Evolutionary conservation across 2,113 vertebrate genomes (phyloP), one percentile per base, ranked within the genome.

Genomic region (Stictonetta naevosa): DNA sequence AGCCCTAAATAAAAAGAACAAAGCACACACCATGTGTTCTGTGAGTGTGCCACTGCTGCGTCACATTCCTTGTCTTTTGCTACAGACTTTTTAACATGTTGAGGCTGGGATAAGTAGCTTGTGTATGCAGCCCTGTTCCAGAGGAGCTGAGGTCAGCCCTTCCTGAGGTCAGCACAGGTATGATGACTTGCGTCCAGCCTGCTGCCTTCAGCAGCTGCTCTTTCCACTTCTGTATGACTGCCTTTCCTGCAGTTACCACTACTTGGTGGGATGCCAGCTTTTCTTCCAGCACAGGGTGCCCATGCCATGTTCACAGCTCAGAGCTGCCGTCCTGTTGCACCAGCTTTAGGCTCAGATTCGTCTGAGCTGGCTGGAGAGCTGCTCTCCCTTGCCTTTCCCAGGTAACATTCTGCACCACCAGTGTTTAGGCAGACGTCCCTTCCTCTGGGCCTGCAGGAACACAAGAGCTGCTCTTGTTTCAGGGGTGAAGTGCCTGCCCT

Each of bases 1-100:
- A 97, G 94, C 97, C 97, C 97, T 98, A 93, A 98, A 98, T 98
- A 98, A 98, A 98, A 97, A 72, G 94, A 96, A 97, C 83, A 71
- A 98, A 98, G 96, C 97, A 96, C 97, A 96, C 85, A 33, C 52
- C 12, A 4, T 48, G 46, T 48, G 46, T 21, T 97, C 86, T 74
- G 78, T 96, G 95, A 96, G 84, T 18, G 22, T 95, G 89, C 89
- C 78, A n/a, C 59, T 62, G 56, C 74, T 0, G 34, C 5, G 44
- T 95, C 86, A 34, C 2, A 0, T 21, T 75, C 67, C 53, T 82
- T 36, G 29, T 53, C 75, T 92, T 53, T 44, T 36, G 16, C 81
- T 75, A 31, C 33, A 59, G 55, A 1, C 20, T n/a, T 86, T 21
- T 12, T 12, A 50, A 3, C 0, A 1, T 15, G 2, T 8, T 0